phyloP scores from a whole-genome alignment of 2,888 invertebrate genomes.

The Synergus laeviventris region DNA sequence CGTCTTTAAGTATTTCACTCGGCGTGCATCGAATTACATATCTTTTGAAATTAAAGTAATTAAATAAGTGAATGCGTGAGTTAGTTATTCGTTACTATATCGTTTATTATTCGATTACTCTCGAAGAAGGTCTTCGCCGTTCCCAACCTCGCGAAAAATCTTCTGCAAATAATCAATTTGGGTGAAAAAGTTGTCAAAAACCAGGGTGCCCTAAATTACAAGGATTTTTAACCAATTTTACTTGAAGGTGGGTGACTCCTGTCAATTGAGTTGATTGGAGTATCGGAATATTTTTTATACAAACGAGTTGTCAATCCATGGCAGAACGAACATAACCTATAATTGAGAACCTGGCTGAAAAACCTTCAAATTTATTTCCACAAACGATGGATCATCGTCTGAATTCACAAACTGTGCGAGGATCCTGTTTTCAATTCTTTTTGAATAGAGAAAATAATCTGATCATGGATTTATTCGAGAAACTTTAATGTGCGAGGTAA shows the following conservation, averaged over 20 bases:
- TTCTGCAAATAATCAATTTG: background rate
- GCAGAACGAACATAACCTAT: conserved; percentile 24
- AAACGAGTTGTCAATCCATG: conserved; percentile 32
- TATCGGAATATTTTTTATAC: background rate
- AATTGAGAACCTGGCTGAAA: background rate
- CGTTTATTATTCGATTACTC: background rate
- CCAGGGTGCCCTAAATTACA: background rate
- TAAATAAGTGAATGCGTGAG: conserved; percentile 21
- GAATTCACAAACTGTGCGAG: background rate
- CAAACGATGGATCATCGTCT: background rate
- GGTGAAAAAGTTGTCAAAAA: too few relatives aligned
- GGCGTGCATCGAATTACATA: conserved; percentile 44
- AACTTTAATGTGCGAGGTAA: conserved; percentile 24
- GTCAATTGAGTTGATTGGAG: background rate
- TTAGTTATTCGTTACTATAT: background rate
- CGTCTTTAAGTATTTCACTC: conserved; percentile 51
- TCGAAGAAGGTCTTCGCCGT: conserved; percentile 16
- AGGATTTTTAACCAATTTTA: background rate
- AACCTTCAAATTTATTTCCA: background rate
- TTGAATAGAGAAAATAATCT: background rate
- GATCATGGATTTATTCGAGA: conserved; percentile 9
- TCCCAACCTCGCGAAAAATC: conserved; percentile 25
- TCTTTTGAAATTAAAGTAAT: conserved; percentile 42
- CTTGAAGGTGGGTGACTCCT: background rate
- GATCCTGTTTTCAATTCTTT: background rate